Evolutionary conservation across 2,888 invertebrate genomes (phyloP), one percentile per base, ranked within the genome.

Genomic region (Ethmia dodecea): DNA sequence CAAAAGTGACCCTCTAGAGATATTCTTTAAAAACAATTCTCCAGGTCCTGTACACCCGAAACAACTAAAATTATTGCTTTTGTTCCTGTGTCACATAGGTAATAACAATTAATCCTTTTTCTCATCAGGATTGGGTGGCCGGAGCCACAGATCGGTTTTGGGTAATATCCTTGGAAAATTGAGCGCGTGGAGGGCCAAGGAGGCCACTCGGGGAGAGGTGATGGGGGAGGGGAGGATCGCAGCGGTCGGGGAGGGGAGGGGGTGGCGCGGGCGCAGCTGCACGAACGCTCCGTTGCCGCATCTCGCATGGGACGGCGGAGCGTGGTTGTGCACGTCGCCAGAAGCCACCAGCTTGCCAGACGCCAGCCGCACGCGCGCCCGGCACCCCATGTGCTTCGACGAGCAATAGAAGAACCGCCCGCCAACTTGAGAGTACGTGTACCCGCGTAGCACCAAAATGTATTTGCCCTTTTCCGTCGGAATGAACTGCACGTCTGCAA

Each of bases 381-480:
- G 52, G 49, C 86, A 86, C 6, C 86, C 86, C 68, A 80, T 80
- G 34, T 86, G 86, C 60, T 86, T 86, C 24, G 84, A 84, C 1
- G 84, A 84, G 39, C 86, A 86, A 61, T 86, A 86, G 61, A 83
- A 86, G 53, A 83, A 84, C 39, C 86, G 57, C n/a, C 81, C 84
- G 1, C 86, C 83, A 9, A 86, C 84, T 62, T 86, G 86, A 3
- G 86, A 86, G 53, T 84, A 86, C 11, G 86, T 86, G 50, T 68
- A 86, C 28, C 86, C 86, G 24, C 72, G 69, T 43, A 86, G 67
- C 52, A 86, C 83, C 54, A 86, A 55, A 40, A 86, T 84, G 49
- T 81, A 77, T 45, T 84, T 84, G 10, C 86, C 86, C 42, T 81
- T 83, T 54, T 84, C 84, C 56, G 86, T 86, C n/a, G 83, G 86